These are phyloP conservation scores for Hemicrepidius hirtus DNA, from an alignment of 2,888 invertebrate genomes.

Conservation along the genomic window DNA sequence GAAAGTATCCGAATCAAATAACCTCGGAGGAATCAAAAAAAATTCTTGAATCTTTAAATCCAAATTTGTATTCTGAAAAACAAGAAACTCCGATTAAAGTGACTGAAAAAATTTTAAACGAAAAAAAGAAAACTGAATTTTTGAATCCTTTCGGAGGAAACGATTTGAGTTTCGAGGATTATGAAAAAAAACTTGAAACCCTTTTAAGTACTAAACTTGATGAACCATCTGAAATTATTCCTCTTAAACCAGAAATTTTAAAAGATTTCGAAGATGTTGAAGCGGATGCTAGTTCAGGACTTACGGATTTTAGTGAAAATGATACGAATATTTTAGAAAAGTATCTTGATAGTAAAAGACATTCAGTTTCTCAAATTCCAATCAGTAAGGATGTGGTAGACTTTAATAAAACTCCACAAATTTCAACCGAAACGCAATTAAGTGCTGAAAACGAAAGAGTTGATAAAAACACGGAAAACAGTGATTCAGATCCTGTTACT, in stretches of 20 bases:
- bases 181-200: slow-evolving; percentile 44
- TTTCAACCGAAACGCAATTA: neutral
- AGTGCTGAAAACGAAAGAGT: neutral
- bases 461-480: neutral
- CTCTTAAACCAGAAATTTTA: neutral
- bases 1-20: slow-evolving; percentile 8
- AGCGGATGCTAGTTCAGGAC: neutral
- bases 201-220: slow-evolving; percentile 25
- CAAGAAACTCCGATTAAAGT: neutral
- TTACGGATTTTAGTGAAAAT: slow-evolving; percentile 2
- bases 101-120: neutral
- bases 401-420: neutral
- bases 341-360: slow-evolving; percentile 14
- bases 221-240: neutral
- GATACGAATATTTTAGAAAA: slow-evolving; percentile 29
- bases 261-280: neutral
- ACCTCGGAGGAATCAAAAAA: slow-evolving; percentile 26
- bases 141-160: neutral
- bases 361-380: neutral
- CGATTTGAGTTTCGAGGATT: slow-evolving; percentile 41
- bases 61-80: neutral
- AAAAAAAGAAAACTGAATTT: neutral
- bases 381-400: neutral
- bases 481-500: slow-evolving; percentile 9
- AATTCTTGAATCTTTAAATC: slow-evolving; percentile 26